phyloP scores from a whole-genome alignment of 2,888 invertebrate genomes.

The Latheticus oryzae region DNA sequence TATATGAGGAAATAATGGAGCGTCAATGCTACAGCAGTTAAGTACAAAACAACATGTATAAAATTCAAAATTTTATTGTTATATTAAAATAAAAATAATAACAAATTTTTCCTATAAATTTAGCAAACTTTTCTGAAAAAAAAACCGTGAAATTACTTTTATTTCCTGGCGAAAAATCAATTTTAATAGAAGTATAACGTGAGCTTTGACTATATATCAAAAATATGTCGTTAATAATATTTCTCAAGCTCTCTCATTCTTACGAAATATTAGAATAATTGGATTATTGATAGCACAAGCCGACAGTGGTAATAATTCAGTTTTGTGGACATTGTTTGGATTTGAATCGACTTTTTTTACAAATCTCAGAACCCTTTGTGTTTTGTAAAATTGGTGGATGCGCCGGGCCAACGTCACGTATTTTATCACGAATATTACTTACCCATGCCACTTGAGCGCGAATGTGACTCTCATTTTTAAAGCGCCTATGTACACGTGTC shows the following conservation, averaged over 20 bases:
- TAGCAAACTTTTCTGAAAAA: no score
- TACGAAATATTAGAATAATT: constrained; percentile 48
- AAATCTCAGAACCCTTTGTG: no score
- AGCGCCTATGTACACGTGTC: constrained; percentile 35
- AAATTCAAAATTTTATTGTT: no score
- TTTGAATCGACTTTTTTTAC: not conserved
- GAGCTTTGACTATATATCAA: constrained; percentile 44
- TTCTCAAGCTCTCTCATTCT: constrained; percentile 44
- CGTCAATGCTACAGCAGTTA: no score
- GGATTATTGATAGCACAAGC: constrained; percentile 46
- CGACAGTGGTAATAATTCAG: constrained; percentile 39
- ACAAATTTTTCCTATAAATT: no score
- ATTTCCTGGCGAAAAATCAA: constrained; percentile 49
- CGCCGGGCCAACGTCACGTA: constrained; percentile 30
- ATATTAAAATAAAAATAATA: no score
- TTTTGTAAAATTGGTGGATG: constrained; percentile 28
- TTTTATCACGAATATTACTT: constrained; percentile 36
- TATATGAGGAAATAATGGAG: no score
- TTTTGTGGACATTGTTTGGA: constrained; percentile 8
- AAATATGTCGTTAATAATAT: constrained; percentile 46
- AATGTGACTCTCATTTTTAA: constrained; percentile 44
- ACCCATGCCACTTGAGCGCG: constrained; percentile 14
- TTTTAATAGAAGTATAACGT: constrained; percentile 49
- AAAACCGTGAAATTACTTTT: no score
- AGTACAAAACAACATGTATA: no score